Evolutionary conservation across 2,113 vertebrate species (phyloP).

Genomic region (Otus sunia): DNA sequence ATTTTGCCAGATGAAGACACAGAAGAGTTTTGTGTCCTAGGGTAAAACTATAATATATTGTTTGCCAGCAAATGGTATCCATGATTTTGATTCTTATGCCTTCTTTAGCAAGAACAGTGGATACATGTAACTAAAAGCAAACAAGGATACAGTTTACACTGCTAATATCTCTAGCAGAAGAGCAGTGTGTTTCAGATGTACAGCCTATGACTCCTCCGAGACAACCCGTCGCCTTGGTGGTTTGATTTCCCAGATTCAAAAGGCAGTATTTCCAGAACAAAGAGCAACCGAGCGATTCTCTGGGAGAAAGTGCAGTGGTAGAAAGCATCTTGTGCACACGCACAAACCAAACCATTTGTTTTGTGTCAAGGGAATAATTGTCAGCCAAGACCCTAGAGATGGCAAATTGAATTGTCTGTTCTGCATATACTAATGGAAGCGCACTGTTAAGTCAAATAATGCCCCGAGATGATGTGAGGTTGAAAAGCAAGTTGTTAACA

Average conservation of each 20-base stretch:
- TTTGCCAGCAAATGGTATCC: background rate
- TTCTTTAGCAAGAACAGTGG: background rate
- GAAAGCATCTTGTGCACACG: background rate
- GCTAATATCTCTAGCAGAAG: background rate
- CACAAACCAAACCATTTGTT: background rate
- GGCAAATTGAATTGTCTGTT: conserved; percentile 9
- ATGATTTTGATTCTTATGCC: background rate
- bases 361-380: background rate
- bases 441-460: background rate
- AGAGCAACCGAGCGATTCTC: background rate
- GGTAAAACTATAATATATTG: background rate
- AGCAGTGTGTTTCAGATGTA: background rate
- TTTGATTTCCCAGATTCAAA: background rate
- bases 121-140: background rate
- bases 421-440: background rate
- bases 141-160: background rate
- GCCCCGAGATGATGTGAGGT: accelerated
- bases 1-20: background rate
- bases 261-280: background rate
- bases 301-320: background rate
- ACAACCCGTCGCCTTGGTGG: background rate
- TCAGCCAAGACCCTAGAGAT: background rate
- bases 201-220: background rate
- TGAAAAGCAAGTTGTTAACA: conserved; percentile 31
- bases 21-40: background rate